These are phyloP conservation scores for Hassar affinis DNA, from an alignment of 2,113 vertebrate genomes.

Conservation along the genomic window DNA sequence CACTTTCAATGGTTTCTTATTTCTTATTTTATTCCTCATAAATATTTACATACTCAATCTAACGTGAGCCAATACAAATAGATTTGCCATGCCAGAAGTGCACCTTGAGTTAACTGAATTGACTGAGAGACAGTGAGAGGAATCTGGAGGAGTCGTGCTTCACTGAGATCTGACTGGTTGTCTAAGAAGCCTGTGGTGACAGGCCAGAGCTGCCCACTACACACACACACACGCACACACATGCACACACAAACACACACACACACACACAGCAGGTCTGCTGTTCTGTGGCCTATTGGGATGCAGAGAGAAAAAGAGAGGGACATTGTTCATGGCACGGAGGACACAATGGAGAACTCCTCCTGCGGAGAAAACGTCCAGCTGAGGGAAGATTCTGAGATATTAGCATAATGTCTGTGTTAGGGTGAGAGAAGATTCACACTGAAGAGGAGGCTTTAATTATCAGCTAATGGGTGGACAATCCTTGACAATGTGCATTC, in stretches of 20 bases:
- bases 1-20: neutral
- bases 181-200: slow-evolving; percentile 66
- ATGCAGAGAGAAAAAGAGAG: slow-evolving; percentile 50
- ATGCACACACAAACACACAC: slow-evolving; percentile 15
- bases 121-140: neutral
- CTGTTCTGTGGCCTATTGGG: slow-evolving; percentile 66
- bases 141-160: slow-evolving; percentile 40
- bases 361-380: slow-evolving; percentile 33
- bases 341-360: slow-evolving; percentile 35
- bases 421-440: slow-evolving; percentile 30
- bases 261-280: slow-evolving; percentile 65
- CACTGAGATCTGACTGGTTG: slow-evolving; percentile 70
- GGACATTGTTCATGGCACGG: slow-evolving; percentile 38
- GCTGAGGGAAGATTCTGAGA: slow-evolving; percentile 44
- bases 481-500: slow-evolving; percentile 32
- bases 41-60: neutral
- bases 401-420: slow-evolving; percentile 40
- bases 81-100: neutral
- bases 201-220: slow-evolving; percentile 57
- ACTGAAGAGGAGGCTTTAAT: slow-evolving; percentile 36
- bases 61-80: neutral
- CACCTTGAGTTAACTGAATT: slow-evolving; percentile 2
- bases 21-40: neutral
- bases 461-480: slow-evolving; percentile 45
- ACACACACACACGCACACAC: slow-evolving; percentile 38